Percentiles rank a stretch among this genome's conserved stretches.
Evolutionary conservation across 2,888 invertebrate species (phyloP).

Genomic region (Fabriciana adippe): DNA sequence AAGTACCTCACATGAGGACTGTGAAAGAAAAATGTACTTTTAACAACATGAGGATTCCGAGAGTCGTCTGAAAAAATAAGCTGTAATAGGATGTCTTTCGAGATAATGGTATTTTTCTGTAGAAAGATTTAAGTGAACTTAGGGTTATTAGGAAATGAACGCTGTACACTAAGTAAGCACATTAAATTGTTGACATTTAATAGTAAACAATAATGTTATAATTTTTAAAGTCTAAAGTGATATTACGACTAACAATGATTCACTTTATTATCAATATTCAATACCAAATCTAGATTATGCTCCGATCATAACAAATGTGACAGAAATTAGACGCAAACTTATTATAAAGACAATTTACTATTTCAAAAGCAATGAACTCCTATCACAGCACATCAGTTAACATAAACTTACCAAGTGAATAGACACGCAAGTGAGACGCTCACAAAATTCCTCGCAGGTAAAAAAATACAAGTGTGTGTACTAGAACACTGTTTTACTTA

Average conservation of each 20-base stretch:
- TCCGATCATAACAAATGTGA: too few species aligned
- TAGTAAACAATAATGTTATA: too few species aligned
- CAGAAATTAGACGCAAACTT: not conserved
- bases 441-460: conserved; percentile 70
- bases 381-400: conserved; percentile 64
- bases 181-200: too few species aligned
- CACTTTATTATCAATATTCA: too few species aligned
- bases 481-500: conserved; percentile 59
- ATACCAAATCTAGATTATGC: too few species aligned
- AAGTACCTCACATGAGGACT: conserved; percentile 76
- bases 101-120: conserved; percentile 75
- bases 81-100: conserved; percentile 80
- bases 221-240: too few species aligned
- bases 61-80: conserved; percentile 78
- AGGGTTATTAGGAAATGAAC: not conserved
- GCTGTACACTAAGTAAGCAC: not conserved
- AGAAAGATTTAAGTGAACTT: conserved; percentile 45
- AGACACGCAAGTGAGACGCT: conserved; percentile 66
- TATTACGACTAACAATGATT: too few species aligned
- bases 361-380: conserved; percentile 66
- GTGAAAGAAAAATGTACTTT: conserved; percentile 82
- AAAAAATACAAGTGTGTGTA: conserved; percentile 64
- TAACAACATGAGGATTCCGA: conserved; percentile 78
- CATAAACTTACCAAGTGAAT: conserved; percentile 69
- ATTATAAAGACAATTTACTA: conserved; percentile 32